Conservation (phyloP, 1,140 invertebrate species). For the Marisa cornuarietis region DNA sequence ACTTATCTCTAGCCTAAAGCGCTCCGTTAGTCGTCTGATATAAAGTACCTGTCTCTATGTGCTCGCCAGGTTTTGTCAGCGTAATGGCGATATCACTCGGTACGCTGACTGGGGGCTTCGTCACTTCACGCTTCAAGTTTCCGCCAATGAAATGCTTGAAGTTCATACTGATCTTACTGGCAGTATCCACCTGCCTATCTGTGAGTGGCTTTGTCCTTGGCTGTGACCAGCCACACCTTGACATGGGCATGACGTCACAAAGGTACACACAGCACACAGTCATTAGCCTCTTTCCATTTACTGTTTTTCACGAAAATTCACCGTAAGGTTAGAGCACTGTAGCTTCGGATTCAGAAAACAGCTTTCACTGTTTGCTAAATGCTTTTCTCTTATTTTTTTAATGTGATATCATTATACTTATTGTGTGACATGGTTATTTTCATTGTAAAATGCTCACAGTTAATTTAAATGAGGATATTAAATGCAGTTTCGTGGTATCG, state of each 20-base stretch:
- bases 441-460: no score
- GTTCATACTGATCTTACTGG: constrained; percentile 21
- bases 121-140: constrained; percentile 44
- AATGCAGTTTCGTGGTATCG: no score
- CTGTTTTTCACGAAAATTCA: neutral
- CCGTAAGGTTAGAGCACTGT: no score
- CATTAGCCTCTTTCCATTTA: neutral
- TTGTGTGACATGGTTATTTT: no score
- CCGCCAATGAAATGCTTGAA: constrained; percentile 37
- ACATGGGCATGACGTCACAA: neutral
- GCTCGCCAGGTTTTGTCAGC: neutral
- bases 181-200: constrained; percentile 6
- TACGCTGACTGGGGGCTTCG: constrained; percentile 38
- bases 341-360: no score
- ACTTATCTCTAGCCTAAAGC: no score
- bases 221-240: constrained; percentile 44
- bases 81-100: constrained; percentile 27
- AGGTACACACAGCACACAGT: neutral
- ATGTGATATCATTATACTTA: no score
- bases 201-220: constrained; percentile 36
- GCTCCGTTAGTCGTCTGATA: neutral
- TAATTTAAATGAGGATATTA: no score
- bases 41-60: neutral
- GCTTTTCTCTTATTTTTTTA: no score
- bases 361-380: no score